These are phyloP conservation scores for Pelecanoides urinatrix DNA, from an alignment of 2,113 vertebrate genomes.

Conservation along the genomic window DNA sequence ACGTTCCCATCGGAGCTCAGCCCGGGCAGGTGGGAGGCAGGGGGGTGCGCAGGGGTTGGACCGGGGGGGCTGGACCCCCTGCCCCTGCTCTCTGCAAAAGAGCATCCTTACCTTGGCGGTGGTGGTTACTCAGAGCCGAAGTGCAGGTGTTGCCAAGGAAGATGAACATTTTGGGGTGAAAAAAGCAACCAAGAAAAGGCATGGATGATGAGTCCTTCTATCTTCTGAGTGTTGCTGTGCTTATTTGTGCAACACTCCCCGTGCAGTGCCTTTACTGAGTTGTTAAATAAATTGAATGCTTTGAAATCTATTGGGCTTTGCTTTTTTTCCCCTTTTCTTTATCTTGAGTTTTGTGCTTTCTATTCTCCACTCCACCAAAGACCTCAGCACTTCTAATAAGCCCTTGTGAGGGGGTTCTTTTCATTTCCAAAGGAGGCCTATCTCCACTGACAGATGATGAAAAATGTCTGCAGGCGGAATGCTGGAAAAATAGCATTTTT, in stretches of 20 bases:
- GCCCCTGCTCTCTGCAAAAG: background rate
- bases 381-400: background rate
- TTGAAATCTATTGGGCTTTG: background rate
- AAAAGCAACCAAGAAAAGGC: background rate
- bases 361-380: background rate
- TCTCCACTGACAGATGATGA: background rate
- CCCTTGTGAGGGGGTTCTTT: background rate
- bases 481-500: background rate
- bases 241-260: background rate
- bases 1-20: no score
- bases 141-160: background rate
- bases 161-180: background rate
- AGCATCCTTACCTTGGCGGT: rapidly evolving
- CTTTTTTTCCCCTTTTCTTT: background rate
- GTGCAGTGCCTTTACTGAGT: background rate
- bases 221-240: background rate
- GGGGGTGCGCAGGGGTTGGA: background rate
- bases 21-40: background rate
- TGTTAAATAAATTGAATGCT: background rate
- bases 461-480: slow-evolving; percentile 15
- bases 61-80: background rate
- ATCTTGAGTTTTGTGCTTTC: background rate
- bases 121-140: background rate
- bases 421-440: background rate
- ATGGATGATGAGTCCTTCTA: background rate